A percentile compares a stretch with the other conserved stretches of the same genome.
Conservation (phyloP, 1,140 invertebrate genomes). For the Neodiprion fabricii region DNA sequence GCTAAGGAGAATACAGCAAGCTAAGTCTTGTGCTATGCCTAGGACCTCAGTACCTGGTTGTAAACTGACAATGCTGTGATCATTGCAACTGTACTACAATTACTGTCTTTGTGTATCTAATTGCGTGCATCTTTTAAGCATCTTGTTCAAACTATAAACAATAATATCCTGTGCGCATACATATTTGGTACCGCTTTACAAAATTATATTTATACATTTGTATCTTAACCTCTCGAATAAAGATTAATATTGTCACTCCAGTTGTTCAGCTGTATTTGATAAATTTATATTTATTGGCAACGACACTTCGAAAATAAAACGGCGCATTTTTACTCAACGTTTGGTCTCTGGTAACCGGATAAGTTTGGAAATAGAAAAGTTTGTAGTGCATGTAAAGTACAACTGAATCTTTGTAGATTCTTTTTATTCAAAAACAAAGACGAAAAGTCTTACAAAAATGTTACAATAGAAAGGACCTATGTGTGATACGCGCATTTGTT, state of each 20-base stretch:
- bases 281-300: slow-evolving; percentile 12
- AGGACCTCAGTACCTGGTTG: slow-evolving; percentile 34
- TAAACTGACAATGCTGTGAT: slow-evolving; percentile 30
- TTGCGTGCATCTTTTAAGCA: background rate
- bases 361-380: background rate
- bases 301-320: slow-evolving; percentile 10
- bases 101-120: background rate
- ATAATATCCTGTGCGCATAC: no score
- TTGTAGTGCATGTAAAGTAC: background rate
- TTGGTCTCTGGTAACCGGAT: background rate
- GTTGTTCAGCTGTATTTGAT: background rate
- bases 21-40: slow-evolving; percentile 41
- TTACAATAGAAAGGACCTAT: slow-evolving; percentile 30
- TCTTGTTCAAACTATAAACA: background rate
- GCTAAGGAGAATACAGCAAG: slow-evolving; percentile 43
- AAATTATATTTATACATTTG: no score
- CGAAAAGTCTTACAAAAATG: slow-evolving; percentile 50
- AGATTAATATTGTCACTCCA: no score
- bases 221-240: no score
- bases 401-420: slow-evolving; percentile 26
- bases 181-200: background rate
- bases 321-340: slow-evolving; percentile 8
- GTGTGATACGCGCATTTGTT: background rate
- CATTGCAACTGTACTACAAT: background rate
- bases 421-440: slow-evolving; percentile 43